Evolutionary conservation across 2,797 vertebrate species (phyloP).

Genomic region (Spinus olivaceus): DNA sequence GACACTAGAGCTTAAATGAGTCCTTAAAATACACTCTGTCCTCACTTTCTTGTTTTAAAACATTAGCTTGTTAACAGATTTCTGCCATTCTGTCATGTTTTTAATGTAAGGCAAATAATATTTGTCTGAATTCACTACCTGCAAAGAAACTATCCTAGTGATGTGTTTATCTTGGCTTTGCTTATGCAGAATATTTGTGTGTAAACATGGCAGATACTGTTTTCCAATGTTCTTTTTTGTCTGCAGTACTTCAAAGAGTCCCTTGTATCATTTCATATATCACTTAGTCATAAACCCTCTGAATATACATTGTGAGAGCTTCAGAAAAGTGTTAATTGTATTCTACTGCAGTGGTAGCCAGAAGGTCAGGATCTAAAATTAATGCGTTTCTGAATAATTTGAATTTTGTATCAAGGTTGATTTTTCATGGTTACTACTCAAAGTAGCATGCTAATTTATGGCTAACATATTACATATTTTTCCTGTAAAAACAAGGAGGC

Average conservation of each 20-base stretch:
- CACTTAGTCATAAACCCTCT: neutral
- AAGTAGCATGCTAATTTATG: neutral
- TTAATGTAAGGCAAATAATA: neutral
- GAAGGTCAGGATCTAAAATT: constrained; percentile 37
- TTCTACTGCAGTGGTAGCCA: constrained; percentile 8
- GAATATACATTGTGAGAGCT: constrained; percentile 1
- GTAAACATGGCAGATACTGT: neutral
- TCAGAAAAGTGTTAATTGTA: neutral
- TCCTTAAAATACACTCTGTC: neutral
- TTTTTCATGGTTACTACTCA: constrained; percentile 13
- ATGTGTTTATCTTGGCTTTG: neutral
- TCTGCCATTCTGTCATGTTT: neutral
- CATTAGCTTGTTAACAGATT: neutral
- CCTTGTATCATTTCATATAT: neutral
- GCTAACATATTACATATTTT: neutral
- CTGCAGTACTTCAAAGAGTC: neutral
- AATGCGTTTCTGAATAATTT: constrained; percentile 32
- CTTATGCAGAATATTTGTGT: neutral
- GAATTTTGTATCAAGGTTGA: constrained; percentile 11
- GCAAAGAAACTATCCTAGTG: neutral
- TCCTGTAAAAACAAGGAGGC: neutral
- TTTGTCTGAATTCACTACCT: neutral
- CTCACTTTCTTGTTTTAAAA: neutral
- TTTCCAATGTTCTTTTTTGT: constrained; percentile 14
- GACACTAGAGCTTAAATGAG: neutral